Base-by-base conservation (phyloP, 2,888 invertebrate species). In the Rhagonycha fulva region DNA sequence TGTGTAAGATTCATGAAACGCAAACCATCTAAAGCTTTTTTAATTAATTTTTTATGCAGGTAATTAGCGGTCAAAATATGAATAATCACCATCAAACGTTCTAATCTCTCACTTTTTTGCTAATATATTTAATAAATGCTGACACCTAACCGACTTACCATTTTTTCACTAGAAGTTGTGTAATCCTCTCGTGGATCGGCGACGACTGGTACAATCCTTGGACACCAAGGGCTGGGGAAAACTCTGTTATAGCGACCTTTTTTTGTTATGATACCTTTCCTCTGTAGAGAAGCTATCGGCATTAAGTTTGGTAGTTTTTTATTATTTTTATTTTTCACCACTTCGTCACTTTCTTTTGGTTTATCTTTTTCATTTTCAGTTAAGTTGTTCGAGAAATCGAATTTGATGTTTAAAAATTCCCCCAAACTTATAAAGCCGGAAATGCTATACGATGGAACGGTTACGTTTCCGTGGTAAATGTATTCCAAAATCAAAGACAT, bases 401-500 rank as follows among this genome's bases (percentile, higher is more conserved):
- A 62, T 19, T 84, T 80, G 10, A 87, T 82, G 78, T 85, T 82
- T 26, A 88, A 78, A 14, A 87, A 79, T 26, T 87, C 87, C 28
- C 92, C 90, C 3, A 92, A 90, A 26, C 90, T 89, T 47, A 93
- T 85, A 83, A 93, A 93, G 68, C 90, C 90, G 70, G 89, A 86
- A 23, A 93, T 82, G 76, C 90, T 89, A n/a, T 89, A 88, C 61
- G 89, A 89, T n/a, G 90, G 89, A 28, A 94, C 87, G 4, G 89
- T 86, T 0, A 92, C 91, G 84, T 91, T 91, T 72, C 93, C 94
- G 62, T 92, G 92, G 84, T 94, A 94, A 78, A 93, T 90, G 83
- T 93, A 93, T 82, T 92, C 91, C 62, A 94, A 88, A 9, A 93
- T 89, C 12, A 91, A 89, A 0, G 91, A 90, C 88, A 94, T 90